These are phyloP conservation scores for Tachina grossa DNA, from an alignment of 2,888 invertebrate genomes.

Conservation along the genomic window DNA sequence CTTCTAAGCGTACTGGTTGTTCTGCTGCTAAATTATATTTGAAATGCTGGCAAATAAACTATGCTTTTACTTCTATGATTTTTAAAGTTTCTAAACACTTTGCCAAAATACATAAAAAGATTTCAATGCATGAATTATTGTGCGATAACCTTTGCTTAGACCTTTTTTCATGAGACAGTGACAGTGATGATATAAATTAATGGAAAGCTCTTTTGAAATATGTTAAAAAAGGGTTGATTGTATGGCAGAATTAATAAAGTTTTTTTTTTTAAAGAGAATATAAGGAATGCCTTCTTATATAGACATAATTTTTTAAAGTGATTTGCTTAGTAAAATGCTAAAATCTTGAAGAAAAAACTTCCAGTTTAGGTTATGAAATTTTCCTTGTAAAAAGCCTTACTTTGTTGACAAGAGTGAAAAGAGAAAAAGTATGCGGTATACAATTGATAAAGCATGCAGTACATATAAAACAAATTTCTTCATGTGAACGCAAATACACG, in stretches of 20 bases:
- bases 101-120: not conserved
- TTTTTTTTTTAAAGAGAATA: too few species aligned
- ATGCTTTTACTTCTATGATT: slow-evolving; percentile 4
- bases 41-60: slow-evolving; percentile 1
- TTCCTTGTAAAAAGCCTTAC: not conserved
- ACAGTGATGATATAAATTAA: slow-evolving; percentile 8
- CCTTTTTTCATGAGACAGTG: slow-evolving; percentile 1
- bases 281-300: too few species aligned
- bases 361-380: not conserved
- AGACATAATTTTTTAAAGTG: too few species aligned
- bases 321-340: too few species aligned
- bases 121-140: not conserved
- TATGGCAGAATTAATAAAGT: too few species aligned
- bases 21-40: slow-evolving; percentile 9
- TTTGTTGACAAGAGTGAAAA: too few species aligned
- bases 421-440: too few species aligned
- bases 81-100: not conserved
- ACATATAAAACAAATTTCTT: too few species aligned
- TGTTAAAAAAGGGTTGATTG: not conserved
- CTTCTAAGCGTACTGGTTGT: not conserved
- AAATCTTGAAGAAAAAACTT: not conserved
- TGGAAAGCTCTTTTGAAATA: not conserved
- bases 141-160: slow-evolving; percentile 59
- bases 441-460: too few species aligned
- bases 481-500: too few species aligned